phyloP scores from a whole-genome alignment of 2,113 vertebrate genomes.

The Zosterops pallidus region DNA sequence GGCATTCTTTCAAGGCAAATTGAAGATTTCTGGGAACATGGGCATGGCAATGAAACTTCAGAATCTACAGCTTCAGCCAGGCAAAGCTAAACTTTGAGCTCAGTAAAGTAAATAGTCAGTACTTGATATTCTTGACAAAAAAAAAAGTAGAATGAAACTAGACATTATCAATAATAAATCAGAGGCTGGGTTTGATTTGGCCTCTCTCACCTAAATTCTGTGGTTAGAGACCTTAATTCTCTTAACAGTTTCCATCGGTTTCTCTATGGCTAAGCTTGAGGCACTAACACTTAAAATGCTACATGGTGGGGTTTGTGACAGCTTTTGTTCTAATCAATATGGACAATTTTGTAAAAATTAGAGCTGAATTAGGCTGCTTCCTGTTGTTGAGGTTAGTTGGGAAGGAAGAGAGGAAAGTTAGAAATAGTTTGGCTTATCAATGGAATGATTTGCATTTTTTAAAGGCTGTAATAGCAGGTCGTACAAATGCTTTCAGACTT shows the following conservation, averaged over 20 bases:
- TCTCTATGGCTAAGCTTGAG: conserved; percentile 38
- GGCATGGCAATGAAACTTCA: conserved; percentile 94
- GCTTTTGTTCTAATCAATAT: conserved; percentile 35
- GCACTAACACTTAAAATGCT: conserved; percentile 51
- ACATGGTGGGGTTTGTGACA: neutral
- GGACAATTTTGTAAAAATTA: neutral
- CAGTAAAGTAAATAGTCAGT: conserved; percentile 15
- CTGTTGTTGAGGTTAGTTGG: neutral
- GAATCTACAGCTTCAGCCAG: conserved; percentile 84
- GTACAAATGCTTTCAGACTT: conserved; percentile 1
- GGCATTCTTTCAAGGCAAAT: conserved; percentile 94
- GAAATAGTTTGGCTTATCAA: neutral
- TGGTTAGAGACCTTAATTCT: conserved; percentile 40
- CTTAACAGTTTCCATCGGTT: conserved; percentile 26
- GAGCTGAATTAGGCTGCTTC: neutral
- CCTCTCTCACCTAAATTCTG: conserved; percentile 41
- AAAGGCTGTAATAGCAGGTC: neutral
- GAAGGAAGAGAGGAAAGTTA: neutral
- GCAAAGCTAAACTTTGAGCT: conserved; percentile 89
- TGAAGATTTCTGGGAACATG: conserved; percentile 94
- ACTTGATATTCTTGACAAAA: conserved; percentile 20
- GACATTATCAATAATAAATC: neutral
- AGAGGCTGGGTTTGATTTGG: conserved; percentile 11
- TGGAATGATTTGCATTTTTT: conserved; percentile 17
- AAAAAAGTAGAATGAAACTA: conserved; percentile 51